Evolutionary conservation across 2,797 vertebrate species (phyloP).

Genomic region (Ctenochaetus hawaiiensis): DNA sequence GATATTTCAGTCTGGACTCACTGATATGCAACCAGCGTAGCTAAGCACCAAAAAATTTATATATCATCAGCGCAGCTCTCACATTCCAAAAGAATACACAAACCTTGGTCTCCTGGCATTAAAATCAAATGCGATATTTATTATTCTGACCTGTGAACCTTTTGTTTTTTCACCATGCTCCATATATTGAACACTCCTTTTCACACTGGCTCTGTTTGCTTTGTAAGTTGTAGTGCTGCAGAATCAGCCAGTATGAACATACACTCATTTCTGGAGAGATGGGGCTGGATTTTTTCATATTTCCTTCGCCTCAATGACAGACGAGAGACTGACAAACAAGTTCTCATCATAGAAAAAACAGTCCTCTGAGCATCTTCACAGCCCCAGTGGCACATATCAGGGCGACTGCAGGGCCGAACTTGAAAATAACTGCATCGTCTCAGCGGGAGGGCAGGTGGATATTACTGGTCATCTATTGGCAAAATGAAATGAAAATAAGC

Average conservation of each 20-base stretch:
- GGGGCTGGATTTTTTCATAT: not conserved
- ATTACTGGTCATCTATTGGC: constrained; percentile 17
- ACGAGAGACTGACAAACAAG: not conserved
- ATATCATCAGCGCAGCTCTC: too few relatives aligned
- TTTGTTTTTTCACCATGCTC: not conserved
- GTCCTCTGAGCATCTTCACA: not conserved
- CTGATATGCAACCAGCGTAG: too few relatives aligned
- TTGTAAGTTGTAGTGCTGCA: not conserved
- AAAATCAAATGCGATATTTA: not conserved
- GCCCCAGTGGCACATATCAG: constrained; percentile 1
- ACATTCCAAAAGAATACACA: not conserved
- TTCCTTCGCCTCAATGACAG: not conserved
- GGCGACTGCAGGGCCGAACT: constrained; percentile 3
- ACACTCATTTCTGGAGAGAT: constrained; percentile 1
- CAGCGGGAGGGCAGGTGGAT: constrained; percentile 7
- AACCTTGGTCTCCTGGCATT: not conserved
- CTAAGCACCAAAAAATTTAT: too few relatives aligned
- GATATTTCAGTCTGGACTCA: too few relatives aligned
- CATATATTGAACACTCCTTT: not conserved
- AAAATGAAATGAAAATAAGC: constrained; percentile 35
- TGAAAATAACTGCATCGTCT: constrained; percentile 15
- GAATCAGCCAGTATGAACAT: not conserved
- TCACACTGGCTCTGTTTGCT: not conserved
- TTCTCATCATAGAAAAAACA: constrained; percentile 1
- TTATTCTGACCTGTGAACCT: not conserved